Conservation (phyloP, 1,140 invertebrate genomes). For the Drosophila sucinea region DNA sequence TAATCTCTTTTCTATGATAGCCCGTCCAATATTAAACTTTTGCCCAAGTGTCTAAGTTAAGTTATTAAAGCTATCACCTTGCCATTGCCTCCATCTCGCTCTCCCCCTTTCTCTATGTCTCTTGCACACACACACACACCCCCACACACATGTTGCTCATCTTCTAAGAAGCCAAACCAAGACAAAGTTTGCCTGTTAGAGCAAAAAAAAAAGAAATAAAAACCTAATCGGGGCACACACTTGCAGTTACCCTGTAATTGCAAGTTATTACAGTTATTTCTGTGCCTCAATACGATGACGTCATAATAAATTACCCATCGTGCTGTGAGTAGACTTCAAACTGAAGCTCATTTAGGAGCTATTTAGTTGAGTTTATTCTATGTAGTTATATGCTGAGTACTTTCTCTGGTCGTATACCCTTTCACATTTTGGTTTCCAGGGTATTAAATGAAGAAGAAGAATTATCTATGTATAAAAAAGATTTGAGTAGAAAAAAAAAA, state of each 20-base stretch:
- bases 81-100: background rate
- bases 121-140: background rate
- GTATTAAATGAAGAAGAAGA: slow-evolving; percentile 16
- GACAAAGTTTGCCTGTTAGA: slow-evolving; percentile 60
- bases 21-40: slow-evolving; percentile 18
- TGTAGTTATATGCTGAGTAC: too few relatives aligned
- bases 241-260: too few relatives aligned
- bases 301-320: too few relatives aligned
- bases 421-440: background rate
- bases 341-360: too few relatives aligned
- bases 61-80: slow-evolving; percentile 35
- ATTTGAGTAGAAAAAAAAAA: slow-evolving; percentile 36
- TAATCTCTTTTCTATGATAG: background rate
- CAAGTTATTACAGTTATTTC: too few relatives aligned
- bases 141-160: slow-evolving; percentile 69
- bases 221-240: too few relatives aligned
- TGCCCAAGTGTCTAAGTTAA: slow-evolving; percentile 25
- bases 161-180: background rate
- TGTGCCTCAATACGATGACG: too few relatives aligned
- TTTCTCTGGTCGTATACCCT: too few relatives aligned
- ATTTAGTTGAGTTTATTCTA: too few relatives aligned
- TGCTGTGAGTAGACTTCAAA: too few relatives aligned
- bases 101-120: background rate
- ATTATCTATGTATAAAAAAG: slow-evolving; percentile 50
- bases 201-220: background rate